Percentiles rank a stretch among this genome's conserved stretches.
These are phyloP conservation scores for Leucosticte australis DNA, from an alignment of 2,113 vertebrate genomes.

Conservation along the genomic window DNA sequence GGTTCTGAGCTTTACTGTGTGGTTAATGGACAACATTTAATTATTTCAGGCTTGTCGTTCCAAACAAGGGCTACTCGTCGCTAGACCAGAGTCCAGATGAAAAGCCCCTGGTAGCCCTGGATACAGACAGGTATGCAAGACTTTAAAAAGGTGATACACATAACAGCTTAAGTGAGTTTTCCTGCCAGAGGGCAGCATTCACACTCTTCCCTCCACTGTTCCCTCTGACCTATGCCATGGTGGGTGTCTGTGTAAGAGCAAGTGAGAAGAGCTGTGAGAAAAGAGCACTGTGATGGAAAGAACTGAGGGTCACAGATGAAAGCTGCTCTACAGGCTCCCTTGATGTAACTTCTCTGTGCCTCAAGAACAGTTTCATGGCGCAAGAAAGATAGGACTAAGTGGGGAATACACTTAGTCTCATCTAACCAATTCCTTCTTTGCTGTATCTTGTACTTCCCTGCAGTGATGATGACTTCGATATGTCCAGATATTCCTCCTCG, in stretches of 20 bases:
- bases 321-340: neutral
- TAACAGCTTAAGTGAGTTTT: neutral
- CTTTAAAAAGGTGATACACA: neutral
- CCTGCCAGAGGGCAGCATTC: neutral
- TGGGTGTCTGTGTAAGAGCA: neutral
- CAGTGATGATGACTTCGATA: constrained; percentile 98
- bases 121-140: constrained; percentile 91
- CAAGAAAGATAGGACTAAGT: neutral
- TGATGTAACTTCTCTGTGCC: neutral
- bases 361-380: neutral
- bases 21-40: constrained; percentile 1
- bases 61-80: constrained; percentile 98
- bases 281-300: neutral
- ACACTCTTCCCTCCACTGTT: neutral
- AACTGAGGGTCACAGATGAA: neutral
- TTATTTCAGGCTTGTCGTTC: constrained; percentile 89
- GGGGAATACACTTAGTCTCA: neutral
- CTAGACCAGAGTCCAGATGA: constrained; percentile 98
- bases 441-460: constrained; percentile 33
- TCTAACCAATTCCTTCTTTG: neutral
- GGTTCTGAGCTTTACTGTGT: neutral
- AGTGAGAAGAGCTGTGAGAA: neutral
- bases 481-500: constrained; percentile 98
- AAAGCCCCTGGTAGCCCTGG: constrained; percentile 95
- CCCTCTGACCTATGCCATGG: accelerated